Evolutionary conservation across 1,140 invertebrate species (phyloP), one percentile per base, ranked within the genome.

Genomic region (Lasaia peninsularis): DNA sequence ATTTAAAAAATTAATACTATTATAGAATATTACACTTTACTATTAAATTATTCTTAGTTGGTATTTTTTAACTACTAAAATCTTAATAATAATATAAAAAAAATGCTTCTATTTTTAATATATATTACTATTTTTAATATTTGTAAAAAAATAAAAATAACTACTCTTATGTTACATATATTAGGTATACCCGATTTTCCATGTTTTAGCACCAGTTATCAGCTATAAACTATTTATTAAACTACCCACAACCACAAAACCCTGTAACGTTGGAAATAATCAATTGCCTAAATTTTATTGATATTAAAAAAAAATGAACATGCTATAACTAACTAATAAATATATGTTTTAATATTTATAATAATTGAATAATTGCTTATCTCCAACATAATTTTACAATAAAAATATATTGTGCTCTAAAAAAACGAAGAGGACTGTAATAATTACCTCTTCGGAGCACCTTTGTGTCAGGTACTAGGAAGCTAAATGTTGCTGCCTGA

Each of bases 391-490:
- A 49, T 44, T 52, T 52, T 53, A 62, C 33, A 21, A 56, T 48
- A 52, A 49, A 65, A 52, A 60, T 56, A 48, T 31, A 48, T 33
- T 18, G 35, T 67, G 67, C 67, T 70, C 67, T 67, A 52, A 51
- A 31, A 56, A 44, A 10, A 81, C 77, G 65, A 74, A 78, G 71
- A 74, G 78, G 70, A 59, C 31, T 28, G 33, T 34, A 55, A 60
- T 56, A 34, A 32, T 51, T 56, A 60, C 75, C 81, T 73, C 67
- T 73, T 78, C 55, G 83, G 80, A 85, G 78, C 81, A 83, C 65
- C 21, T 54, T 32, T 53, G 24, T 69, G 78, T 78, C 84, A 87
- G 84, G 84, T 87, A 87, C 84, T 85, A 80, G 84, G 84, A 85
- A 84, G 84, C 84, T 65, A 59, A 58, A 40, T 57, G 62, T 48